Evolutionary conservation across 1,140 invertebrate genomes (phyloP).

Genomic region (Solenopsis invicta): DNA sequence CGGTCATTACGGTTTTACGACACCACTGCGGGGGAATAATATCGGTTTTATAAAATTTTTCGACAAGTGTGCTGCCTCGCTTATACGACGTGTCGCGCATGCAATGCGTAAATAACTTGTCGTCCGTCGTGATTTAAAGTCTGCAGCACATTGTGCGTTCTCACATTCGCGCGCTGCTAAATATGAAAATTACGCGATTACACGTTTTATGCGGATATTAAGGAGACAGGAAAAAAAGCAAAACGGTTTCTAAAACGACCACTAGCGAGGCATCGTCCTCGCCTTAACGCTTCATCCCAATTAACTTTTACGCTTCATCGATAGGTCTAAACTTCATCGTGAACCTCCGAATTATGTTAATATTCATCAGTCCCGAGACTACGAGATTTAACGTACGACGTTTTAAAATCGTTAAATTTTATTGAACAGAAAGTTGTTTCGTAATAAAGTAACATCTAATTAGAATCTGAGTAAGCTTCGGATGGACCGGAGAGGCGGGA

Average conservation of each 20-base stretch:
- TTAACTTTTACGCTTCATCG: constrained; percentile 32
- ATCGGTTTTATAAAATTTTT: constrained; percentile 52
- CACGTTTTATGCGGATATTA: constrained; percentile 21
- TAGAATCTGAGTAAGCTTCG: not conserved
- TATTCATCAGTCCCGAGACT: not conserved
- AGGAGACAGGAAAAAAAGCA: not conserved
- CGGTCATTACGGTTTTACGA: constrained; percentile 60
- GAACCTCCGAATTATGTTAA: constrained; percentile 56
- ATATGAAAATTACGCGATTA: constrained; percentile 48
- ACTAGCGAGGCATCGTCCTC: not conserved
- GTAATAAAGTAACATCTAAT: not conserved
- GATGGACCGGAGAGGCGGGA: not conserved
- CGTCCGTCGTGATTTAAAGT: constrained; percentile 38
- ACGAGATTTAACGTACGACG: not conserved
- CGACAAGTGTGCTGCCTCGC: not conserved
- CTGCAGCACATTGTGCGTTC: not conserved
- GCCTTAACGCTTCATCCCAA: constrained; percentile 21
- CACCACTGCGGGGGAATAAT: constrained; percentile 21
- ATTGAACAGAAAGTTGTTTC: constrained; percentile 12
- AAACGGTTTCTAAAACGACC: constrained; percentile 25
- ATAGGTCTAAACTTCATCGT: constrained; percentile 21
- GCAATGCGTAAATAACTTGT: constrained; percentile 43
- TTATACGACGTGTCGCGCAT: constrained; percentile 31
- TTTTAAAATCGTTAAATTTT: constrained; percentile 16
- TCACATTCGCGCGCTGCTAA: not conserved